These are phyloP conservation scores for Hestina assimilis DNA, from an alignment of 1,140 invertebrate species.

Conservation along the genomic window DNA sequence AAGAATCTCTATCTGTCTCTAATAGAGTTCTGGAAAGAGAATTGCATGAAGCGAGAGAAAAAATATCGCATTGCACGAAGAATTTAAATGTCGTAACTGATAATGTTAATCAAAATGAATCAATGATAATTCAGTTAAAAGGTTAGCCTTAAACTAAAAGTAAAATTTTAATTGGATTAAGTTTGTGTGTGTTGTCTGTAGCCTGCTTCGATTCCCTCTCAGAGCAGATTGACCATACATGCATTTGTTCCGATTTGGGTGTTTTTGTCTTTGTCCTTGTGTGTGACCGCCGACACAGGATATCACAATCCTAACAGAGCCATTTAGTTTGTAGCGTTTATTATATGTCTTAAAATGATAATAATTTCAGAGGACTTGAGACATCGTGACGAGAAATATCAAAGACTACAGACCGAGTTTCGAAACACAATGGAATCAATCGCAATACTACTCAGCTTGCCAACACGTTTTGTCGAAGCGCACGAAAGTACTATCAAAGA, in stretches of 20 bases:
- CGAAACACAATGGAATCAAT: conserved; percentile 83
- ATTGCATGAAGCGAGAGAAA: conserved; percentile 82
- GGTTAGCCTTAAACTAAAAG: no score
- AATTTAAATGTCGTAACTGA: conserved; percentile 83
- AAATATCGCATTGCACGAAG: conserved; percentile 80
- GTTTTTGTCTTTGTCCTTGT: no score
- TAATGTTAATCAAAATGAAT: conserved; percentile 83
- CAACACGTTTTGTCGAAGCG: conserved; percentile 85
- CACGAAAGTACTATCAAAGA: conserved; percentile 87
- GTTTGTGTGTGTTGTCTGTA: no score
- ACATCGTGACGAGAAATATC: conserved; percentile 83
- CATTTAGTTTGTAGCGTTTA: no score
- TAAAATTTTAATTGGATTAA: no score
- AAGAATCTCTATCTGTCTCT: conserved; percentile 83
- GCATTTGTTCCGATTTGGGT: no score
- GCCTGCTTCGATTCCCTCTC: no score
- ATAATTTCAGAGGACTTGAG: conserved; percentile 82
- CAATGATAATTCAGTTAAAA: conserved; percentile 83
- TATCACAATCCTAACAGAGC: no score
- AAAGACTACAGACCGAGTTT: conserved; percentile 82
- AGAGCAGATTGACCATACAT: no score
- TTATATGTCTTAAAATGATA: conserved; percentile 2
- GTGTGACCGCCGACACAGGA: no score
- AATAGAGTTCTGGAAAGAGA: conserved; percentile 83
- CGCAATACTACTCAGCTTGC: conserved; percentile 83